A percentile compares a stretch with the other conserved stretches of the same genome.
These are phyloP conservation scores for Notothenia coriiceps DNA, from an alignment of 2,113 vertebrate species.

Conservation along the genomic window DNA sequence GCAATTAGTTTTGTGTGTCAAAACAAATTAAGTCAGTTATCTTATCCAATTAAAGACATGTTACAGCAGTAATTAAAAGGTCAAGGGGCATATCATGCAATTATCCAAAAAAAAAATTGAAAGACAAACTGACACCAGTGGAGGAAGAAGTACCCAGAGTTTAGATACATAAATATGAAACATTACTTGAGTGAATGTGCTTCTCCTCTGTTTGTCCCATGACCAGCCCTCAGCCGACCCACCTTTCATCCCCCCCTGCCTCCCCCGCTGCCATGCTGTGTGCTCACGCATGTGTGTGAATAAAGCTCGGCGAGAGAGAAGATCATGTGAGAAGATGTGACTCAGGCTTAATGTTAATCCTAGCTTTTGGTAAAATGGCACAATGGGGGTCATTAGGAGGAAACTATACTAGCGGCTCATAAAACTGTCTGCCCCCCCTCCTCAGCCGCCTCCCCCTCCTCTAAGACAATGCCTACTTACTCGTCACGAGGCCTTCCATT, in stretches of 20 bases:
- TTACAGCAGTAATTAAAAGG: background rate
- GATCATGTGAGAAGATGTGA: constrained; percentile 85
- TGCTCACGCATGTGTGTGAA: constrained; percentile 50
- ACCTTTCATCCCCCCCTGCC: constrained; percentile 7
- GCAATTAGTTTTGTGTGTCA: background rate
- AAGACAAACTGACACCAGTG: no score
- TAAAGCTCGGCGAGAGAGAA: constrained; percentile 57
- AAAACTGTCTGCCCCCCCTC: constrained; percentile 46
- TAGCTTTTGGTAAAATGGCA: constrained; percentile 75
- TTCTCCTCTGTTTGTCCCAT: constrained; percentile 49
- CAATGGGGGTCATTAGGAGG: constrained; percentile 75
- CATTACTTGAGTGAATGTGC: no score
- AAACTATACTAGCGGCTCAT: constrained; percentile 52
- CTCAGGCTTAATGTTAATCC: constrained; percentile 79
- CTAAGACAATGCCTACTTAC: constrained; percentile 28
- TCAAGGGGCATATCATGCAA: background rate
- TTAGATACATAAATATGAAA: no score
- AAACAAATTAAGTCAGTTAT: background rate
- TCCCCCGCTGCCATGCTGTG: background rate
- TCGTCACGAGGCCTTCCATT: background rate
- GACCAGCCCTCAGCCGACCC: constrained; percentile 49
- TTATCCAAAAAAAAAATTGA: background rate
- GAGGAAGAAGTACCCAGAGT: no score
- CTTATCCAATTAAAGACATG: background rate
- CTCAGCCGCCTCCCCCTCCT: background rate